Conservation (phyloP, 2,888 invertebrate genomes). For the Drosophila prostipennis region DNA sequence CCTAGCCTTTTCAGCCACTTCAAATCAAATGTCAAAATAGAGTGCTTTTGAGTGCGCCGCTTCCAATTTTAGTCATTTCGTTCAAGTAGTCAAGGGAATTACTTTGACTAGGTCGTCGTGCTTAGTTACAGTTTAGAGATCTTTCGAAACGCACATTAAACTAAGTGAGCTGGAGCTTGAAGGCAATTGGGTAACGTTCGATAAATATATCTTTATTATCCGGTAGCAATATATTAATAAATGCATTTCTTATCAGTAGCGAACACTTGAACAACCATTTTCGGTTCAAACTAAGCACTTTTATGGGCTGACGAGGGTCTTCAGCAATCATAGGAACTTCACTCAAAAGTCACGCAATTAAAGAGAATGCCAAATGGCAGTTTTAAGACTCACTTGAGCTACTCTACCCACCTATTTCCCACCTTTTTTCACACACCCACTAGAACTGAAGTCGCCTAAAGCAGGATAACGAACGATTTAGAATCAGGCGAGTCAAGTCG, state of each 20-base stretch:
- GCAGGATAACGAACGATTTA: conserved; percentile 68
- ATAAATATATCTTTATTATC: conserved; percentile 27
- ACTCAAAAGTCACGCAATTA: conserved; percentile 67
- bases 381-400: conserved; percentile 68
- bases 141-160: conserved; percentile 14
- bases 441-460: conserved; percentile 22
- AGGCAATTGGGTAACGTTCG: conserved; percentile 12
- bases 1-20: not conserved
- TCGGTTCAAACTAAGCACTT: conserved; percentile 7
- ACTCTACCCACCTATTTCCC: conserved; percentile 27
- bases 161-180: conserved; percentile 1
- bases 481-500: conserved; percentile 47
- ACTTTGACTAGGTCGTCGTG: conserved; percentile 32
- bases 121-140: conserved; percentile 16
- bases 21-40: conserved; percentile 5
- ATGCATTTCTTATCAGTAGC: conserved; percentile 8
- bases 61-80: conserved; percentile 14
- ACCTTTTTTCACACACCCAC: conserved; percentile 33
- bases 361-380: conserved; percentile 45
- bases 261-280: not conserved
- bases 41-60: conserved; percentile 10
- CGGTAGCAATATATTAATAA: not conserved
- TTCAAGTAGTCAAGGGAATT: conserved; percentile 19
- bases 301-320: conserved; percentile 16
- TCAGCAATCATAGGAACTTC: conserved; percentile 34